Evolutionary conservation across 2,888 invertebrate species (phyloP), one percentile per base, ranked within the genome.

Genomic region (Sialis lutaria): DNA sequence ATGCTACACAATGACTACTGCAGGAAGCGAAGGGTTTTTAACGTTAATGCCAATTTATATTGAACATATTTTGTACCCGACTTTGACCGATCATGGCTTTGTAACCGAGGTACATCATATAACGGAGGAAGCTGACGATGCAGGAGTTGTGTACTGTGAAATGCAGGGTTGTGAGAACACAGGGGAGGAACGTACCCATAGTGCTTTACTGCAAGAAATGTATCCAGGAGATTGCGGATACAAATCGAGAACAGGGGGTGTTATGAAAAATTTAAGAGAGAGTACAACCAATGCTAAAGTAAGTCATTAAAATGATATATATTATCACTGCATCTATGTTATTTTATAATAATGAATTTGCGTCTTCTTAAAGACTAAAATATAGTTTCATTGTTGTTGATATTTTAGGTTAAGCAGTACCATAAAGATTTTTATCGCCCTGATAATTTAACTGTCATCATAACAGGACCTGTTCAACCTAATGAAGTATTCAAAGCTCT

Each of bases 141-240:
- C 84, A 8, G 95, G 95, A 12, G 89, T 93, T 9, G 91, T 93
- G n/a, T 93, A 93, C 62, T 89, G 88, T 63, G 93, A 95, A 69
- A 91, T 92, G 86, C 91, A 90, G 64, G 87, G 82, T 0, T 62
- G 76, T 33, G 90, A 90, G 62, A 89, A 87, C 62, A 74, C 73
- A n/a, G 82, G 83, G 5, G 84, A 85, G 58, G 77, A 77, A 49
- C 68, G 81, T 50, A 74, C 81, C 50, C 74, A 80, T 54, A 63
- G 77, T 47, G 74, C 74, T 53, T 64, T 89, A 60, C 61, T 75
- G 13, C 68, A 79, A 51, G 74, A 75, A 3, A 74, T 88, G 61
- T 93, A 91, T 62, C 87, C 90, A 0, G 79, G 79, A 22, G 72
- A 75, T 56, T 82, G 82, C 60, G 90, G 90, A 0, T 93, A 91